Base-by-base conservation (phyloP, 2,113 vertebrate genomes). In the Zosterops lateralis region DNA sequence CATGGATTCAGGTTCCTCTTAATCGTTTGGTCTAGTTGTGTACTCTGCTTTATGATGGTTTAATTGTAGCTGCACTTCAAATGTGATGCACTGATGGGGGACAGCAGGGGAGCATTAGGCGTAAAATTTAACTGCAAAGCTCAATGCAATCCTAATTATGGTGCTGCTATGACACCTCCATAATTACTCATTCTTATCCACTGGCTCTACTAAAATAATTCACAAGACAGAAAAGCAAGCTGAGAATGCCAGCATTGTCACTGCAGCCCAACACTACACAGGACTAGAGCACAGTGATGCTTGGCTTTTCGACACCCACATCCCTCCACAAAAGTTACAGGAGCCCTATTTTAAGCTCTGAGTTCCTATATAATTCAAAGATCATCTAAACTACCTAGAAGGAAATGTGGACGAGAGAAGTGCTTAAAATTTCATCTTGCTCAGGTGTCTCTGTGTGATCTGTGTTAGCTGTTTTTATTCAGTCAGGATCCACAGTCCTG, bases 161-260 rank as follows among this genome's bases (percentile, higher is more conserved):
- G 89, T 93, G 91, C 90, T 87, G 85, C 85, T 92, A 92, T 94
- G 95, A 95, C 87, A 96, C 93, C 93, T 95, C 92, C 94, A 92
- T 97, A 96, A 97, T 96, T 96, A 97, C 84, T 97, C 90, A 95
- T 96, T 95, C 92, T 95, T 93, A 96, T 96, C 89, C 80, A 96
- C 91, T 93, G 87, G 77, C 85, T 93, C 92, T 73, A 75, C 93
- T 97, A 60, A 94, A 93, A 94, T 91, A 92, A 96, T 94, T 93
- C 85, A 85, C 71, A 92, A 90, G 88, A 93, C 79, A 94, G 88
- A 88, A 95, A 93, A 85, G 74, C 90, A 95, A 95, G 84, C 86
- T 92, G 92, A 90, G 92, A 89, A 91, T 50, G 89, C 77, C 89
- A 87, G 42, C 73, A 89, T 57, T 92, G 90, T 93, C 87, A 90